Base-by-base conservation (phyloP, 2,888 invertebrate species). In the Salpingus planirostris region DNA sequence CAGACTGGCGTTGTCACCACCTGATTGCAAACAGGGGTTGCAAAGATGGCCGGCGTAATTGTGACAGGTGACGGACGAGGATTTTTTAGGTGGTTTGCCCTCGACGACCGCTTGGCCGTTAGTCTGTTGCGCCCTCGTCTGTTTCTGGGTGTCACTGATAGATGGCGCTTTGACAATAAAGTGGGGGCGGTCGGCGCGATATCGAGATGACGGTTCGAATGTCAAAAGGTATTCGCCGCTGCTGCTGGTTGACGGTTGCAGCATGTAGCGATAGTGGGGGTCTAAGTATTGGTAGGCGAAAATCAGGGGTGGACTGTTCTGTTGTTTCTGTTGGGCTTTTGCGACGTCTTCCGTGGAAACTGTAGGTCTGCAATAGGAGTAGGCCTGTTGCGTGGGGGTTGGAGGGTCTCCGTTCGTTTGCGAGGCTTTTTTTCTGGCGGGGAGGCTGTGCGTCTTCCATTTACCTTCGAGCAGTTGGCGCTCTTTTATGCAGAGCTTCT, bases 371-470 rank as follows among this genome's bases (percentile, higher is more conserved):
- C 80, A 81, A 53, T 82, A 84, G 1, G 74, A 64, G 33, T 64
- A 64, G 8, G 65, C 47, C 26, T 57, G 61, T 42, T 67, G 68
- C 7, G 66, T 65, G 13, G 71, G 71, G 21, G 73, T 74, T 2
- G 73, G 62, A 57, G 53, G 55, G 35, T 71, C 73, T 2, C 59
- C 64, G 13, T 54, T 53, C 27, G 62, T 70, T 2, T 79, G 78
- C 1, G 73, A 72, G 32, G 80, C 78, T 65, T 86, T 82, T 59
- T 88, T 88, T 38, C 88, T 73, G 1, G 88, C 88, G 8, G 89
- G 89, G 43, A 89, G 65, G 57, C 87, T 88, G 59, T 88, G 89
- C 0, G 88, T 89, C 65, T 88, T 89, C 88, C 88, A 88, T 60
- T 87, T 85, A 12, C 84, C 79, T 65, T 87, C 83, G 24, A 86